Evolutionary conservation across 2,113 vertebrate species (phyloP), one percentile per base, ranked within the genome.

Genomic region (Xiphias gladius): DNA sequence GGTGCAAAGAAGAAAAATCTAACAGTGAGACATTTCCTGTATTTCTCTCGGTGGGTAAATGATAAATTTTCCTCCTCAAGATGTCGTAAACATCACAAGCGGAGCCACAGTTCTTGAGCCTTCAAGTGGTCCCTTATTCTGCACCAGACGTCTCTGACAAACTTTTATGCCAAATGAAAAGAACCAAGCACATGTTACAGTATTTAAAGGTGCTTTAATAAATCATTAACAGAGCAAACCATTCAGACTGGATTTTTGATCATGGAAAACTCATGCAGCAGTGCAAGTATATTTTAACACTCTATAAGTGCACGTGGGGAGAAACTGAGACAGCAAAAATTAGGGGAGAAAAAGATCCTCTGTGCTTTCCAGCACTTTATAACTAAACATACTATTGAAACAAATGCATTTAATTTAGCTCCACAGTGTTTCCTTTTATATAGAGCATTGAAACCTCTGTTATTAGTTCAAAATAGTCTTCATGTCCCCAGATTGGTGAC

Each of bases 131-230:
- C 58, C 80, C 50, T 87, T 90, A 71, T 87, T 84, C 76, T 71
- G 73, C 35, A 32, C 8, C 17, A 55, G 83, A 86, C 4, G 22
- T 73, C 46, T 78, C 71, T 58, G 46, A 70, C 68, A 65, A 76
- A 55, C 50, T 17, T 67, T 35, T 73, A 67, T 41, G 62, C 79
- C 52, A 30, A 81, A 86, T 79, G 70, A 88, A 91, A 78, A 72
- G 68, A 77, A 78, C 22, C 22, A 54, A 77, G 73, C 90, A 90
- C 30, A 83, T 90, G 80, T 73, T 86, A 80, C 73, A 79, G 61
- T 77, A 80, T 89, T 90, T 90, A 82, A 84, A 88, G 41, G 26
- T 50, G 4, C 65, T 81, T 82, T 65, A 88, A 88, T 91, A 82
- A 86, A 90, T 86, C 82, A 74, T 3, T 67, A 71, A 85, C 74